Base-by-base conservation (phyloP, 2,113 vertebrate genomes). In the Proterorhinus semilunaris region DNA sequence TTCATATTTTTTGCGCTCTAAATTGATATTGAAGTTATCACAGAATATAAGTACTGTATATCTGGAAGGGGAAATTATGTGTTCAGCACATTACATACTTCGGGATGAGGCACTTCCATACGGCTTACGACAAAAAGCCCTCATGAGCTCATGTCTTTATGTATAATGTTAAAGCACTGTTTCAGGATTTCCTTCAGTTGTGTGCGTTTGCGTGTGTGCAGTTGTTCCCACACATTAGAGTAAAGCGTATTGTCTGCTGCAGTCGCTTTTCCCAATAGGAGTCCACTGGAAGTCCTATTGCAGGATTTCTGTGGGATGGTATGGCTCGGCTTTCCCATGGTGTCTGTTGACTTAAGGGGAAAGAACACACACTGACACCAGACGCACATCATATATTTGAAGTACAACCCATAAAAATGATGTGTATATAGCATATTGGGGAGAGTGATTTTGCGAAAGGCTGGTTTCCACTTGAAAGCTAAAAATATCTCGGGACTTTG, bases 391-490 rank as follows among this genome's bases (percentile, higher is more conserved):
- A n/a, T 68, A 16, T 27, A 65, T 44, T 12, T 21, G 15, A 62
- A 53, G n/a, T 15, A 2, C 13, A 36, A 15, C 13, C 4, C 6
- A 65, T 4, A 65, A 16, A 45, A 66, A 16, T 53, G 46, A 45
- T 65, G 63, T 49, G 36, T 59, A 17, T 36, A 62, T 13, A 6
- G 8, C 46, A 54, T 71, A 64, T 69, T 49, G 66, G 53, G 53
- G 64, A 15, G 42, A 69, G 49, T 4, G 2, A n/a, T 27, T 52
- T 16, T 61, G n/a, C 21, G 72, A 65, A 65, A 69, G 62, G 44
- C 48, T 45, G 0, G 42, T 72, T 76, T 74, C 59, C 65, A 68
- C 68, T 72, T 62, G 6, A 64, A 78, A 76, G 78, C 65, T 47
- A 55, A 68, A 81, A 59, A 76, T 71, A 75, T 49, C 76, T 13